Evolutionary conservation across 2,888 invertebrate species (phyloP), one percentile per base, ranked within the genome.

Genomic region (Holacanthella duospinosa): DNA sequence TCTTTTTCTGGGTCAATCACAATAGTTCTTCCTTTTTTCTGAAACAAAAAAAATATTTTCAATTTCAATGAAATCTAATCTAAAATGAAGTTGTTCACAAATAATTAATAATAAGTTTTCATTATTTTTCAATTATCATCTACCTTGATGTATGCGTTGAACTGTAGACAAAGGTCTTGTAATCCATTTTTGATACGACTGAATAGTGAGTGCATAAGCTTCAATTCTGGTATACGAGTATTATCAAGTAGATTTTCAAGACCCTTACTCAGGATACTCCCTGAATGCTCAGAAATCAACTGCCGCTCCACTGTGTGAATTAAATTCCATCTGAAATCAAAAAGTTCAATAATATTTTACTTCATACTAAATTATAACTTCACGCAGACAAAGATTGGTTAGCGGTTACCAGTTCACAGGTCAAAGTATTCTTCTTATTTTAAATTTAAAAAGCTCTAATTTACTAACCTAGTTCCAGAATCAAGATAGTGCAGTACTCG

Each of bases 1-100:
- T 99, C 99, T 75, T 96, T 94, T 75, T 96, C 95, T 0, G 93
- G 91, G 80, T 97, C 95, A 76, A 96, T 91, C 29, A 99, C 96
- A 81, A 97, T 92, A 67, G 93, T 88, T 72, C 92, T 85, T 53
- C 99, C 99, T 78, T 90, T 88, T 66, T 64, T 64, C 64, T 66
- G 29, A 19, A 29, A 12, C 36, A 28, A 62, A 43, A 44, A 56
- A n/a, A n/a, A n/a, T n/a, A n/a, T n/a, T n/a, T n/a, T n/a, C n/a
- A n/a, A n/a, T n/a, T n/a, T n/a, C n/a, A n/a, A n/a, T n/a, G n/a
- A n/a, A n/a, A n/a, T n/a, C n/a, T n/a, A n/a, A n/a, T n/a, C n/a
- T n/a, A n/a, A n/a, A n/a, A n/a, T n/a, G n/a, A n/a, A n/a, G n/a
- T n/a, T n/a, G n/a, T n/a, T n/a, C n/a, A n/a, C n/a, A n/a, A n/a